Percentiles rank a stretch among this genome's conserved stretches.
phyloP scores from a whole-genome alignment of 2,888 invertebrate genomes.

The Nomada ferruginata region DNA sequence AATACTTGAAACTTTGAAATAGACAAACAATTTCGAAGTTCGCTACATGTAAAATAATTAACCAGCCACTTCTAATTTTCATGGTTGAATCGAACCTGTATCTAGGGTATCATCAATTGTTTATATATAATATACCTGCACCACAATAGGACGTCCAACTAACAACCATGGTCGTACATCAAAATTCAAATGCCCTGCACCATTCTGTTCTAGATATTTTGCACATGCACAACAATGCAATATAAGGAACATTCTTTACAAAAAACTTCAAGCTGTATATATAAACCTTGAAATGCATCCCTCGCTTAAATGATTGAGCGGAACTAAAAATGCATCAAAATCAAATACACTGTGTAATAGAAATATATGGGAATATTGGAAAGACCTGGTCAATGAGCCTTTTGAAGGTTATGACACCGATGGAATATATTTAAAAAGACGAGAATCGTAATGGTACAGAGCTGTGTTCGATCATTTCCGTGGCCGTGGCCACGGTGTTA shows the following conservation, averaged over 20 bases:
- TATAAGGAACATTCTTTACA: not conserved
- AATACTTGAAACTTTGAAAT: slow-evolving; percentile 5
- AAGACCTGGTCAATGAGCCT: not conserved
- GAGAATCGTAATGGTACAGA: not conserved
- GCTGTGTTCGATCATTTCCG: not conserved
- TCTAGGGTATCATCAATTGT: slow-evolving; percentile 64
- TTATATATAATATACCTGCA: slow-evolving; percentile 69
- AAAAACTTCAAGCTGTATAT: not conserved
- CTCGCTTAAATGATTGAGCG: too few relatives aligned
- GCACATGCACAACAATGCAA: not conserved
- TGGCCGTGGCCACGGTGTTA: not conserved
- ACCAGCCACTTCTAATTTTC: slow-evolving; percentile 55
- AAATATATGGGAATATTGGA: not conserved
- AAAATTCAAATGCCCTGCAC: slow-evolving; percentile 31
- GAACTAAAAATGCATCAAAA: too few relatives aligned
- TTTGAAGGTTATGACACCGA: not conserved
- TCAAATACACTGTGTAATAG: not conserved
- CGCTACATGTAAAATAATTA: slow-evolving; percentile 37
- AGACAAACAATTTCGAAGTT: not conserved
- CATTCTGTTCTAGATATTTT: not conserved
- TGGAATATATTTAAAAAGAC: not conserved
- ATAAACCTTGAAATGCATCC: not conserved
- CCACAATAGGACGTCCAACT: slow-evolving; percentile 62
- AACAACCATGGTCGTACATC: slow-evolving; percentile 49
- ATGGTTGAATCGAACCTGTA: not conserved